phyloP scores from a whole-genome alignment of 2,113 vertebrate species.

The Chaetorhynchus papuensis region DNA sequence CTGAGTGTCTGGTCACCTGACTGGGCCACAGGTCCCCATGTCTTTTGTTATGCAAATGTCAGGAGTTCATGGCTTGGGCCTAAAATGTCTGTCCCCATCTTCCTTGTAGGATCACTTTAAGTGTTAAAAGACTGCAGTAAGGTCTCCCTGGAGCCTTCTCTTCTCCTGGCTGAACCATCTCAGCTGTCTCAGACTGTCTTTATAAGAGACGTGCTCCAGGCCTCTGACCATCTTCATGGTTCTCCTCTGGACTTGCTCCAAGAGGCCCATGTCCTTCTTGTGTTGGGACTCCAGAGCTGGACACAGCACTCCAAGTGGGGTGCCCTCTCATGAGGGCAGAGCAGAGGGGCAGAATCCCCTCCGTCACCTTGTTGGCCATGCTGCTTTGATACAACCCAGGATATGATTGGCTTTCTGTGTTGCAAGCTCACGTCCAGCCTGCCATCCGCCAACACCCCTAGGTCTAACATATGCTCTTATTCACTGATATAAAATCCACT shows the following conservation, averaged over 20 bases:
- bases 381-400: background rate
- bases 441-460: too few relatives aligned
- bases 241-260: background rate
- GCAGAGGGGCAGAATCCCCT: background rate
- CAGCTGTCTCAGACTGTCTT: background rate
- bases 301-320: background rate
- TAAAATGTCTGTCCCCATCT: background rate
- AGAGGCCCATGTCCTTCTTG: background rate
- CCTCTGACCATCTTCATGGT: background rate
- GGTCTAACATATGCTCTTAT: background rate
- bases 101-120: background rate
- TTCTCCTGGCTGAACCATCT: background rate
- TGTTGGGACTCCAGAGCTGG: background rate
- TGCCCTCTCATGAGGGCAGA: background rate
- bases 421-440: background rate
- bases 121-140: background rate
- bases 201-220: background rate
- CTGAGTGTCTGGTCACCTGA: background rate
- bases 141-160: background rate
- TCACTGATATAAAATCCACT: background rate
- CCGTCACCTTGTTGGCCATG: rapidly evolving
- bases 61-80: background rate
- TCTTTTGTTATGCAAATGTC: background rate
- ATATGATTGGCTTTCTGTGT: background rate
- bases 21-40: background rate